These are phyloP conservation scores for Tricholauxania praeusta DNA, from an alignment of 2,888 invertebrate genomes.

Conservation along the genomic window DNA sequence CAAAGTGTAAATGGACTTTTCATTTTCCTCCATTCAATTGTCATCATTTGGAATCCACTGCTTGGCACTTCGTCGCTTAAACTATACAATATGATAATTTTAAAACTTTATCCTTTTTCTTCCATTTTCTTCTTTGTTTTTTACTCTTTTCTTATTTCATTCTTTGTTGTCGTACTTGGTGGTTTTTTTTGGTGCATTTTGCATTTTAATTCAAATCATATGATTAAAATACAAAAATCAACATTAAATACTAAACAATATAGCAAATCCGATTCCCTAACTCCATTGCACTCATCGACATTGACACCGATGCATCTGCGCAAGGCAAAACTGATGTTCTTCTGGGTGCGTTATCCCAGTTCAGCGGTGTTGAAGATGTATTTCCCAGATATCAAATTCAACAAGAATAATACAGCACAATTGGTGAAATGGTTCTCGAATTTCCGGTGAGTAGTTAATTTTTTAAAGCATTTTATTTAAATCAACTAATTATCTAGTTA, in stretches of 20 bases:
- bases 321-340: slow-evolving; percentile 99
- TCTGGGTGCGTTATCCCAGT: slow-evolving; percentile 99
- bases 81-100: neutral
- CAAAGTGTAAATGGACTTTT: slow-evolving; percentile 19
- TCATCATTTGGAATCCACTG: neutral
- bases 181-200: neutral
- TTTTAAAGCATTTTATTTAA: no score
- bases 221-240: slow-evolving; percentile 3
- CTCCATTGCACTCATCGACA: slow-evolving; percentile 92
- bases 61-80: neutral
- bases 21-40: slow-evolving; percentile 16
- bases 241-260: neutral
- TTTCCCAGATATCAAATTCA: slow-evolving; percentile 99
- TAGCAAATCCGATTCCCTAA: slow-evolving; percentile 75
- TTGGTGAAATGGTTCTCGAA: slow-evolving; percentile 99
- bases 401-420: slow-evolving; percentile 99
- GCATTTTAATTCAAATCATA: slow-evolving; percentile 29
- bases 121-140: slow-evolving; percentile 35
- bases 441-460: slow-evolving; percentile 86
- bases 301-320: slow-evolving; percentile 99
- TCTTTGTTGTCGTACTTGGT: slow-evolving; percentile 30
- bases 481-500: no score
- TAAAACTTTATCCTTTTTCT: neutral
- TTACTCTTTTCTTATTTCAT: slow-evolving; percentile 28
- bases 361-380: slow-evolving; percentile 99